A percentile compares a stretch with the other conserved stretches of the same genome.
Evolutionary conservation across 2,888 invertebrate species (phyloP).

Genomic region (Apotomis betuletana): DNA sequence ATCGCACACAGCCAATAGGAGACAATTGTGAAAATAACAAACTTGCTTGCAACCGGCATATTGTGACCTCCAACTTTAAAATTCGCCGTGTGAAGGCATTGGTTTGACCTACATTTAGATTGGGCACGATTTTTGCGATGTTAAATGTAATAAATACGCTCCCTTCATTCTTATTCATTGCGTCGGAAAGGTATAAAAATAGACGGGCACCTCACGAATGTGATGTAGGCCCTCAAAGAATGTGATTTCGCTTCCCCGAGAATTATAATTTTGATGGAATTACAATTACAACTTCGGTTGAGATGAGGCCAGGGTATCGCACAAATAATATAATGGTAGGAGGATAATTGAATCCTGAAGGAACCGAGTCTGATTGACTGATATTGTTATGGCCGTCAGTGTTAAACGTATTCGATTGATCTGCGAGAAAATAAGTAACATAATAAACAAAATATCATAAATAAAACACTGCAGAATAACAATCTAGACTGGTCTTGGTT

Average conservation of each 20-base stretch:
- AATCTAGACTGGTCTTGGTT: no score
- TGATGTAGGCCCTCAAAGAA: background rate
- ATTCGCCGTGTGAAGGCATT: slow-evolving; percentile 18
- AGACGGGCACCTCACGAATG: slow-evolving; percentile 10
- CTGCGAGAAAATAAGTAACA: no score
- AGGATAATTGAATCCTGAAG: no score
- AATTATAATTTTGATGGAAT: slow-evolving; percentile 1
- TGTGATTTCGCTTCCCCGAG: background rate
- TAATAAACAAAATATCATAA: no score
- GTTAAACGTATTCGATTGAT: no score
- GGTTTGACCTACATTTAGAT: slow-evolving; percentile 29
- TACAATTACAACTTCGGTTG: background rate
- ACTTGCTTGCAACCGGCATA: background rate
- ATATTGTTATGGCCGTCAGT: no score
- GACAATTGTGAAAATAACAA: no score
- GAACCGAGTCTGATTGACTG: no score
- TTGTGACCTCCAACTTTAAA: slow-evolving; percentile 30
- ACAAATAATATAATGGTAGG: no score
- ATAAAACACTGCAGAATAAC: no score
- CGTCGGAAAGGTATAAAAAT: slow-evolving; percentile 6
- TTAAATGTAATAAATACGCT: slow-evolving; percentile 19
- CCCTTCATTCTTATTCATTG: slow-evolving; percentile 25
- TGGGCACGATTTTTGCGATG: slow-evolving; percentile 14
- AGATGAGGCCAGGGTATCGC: no score
- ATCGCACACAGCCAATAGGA: background rate